phyloP scores from a whole-genome alignment of 2,113 vertebrate genomes.

The Coryphaenoides rupestris region DNA sequence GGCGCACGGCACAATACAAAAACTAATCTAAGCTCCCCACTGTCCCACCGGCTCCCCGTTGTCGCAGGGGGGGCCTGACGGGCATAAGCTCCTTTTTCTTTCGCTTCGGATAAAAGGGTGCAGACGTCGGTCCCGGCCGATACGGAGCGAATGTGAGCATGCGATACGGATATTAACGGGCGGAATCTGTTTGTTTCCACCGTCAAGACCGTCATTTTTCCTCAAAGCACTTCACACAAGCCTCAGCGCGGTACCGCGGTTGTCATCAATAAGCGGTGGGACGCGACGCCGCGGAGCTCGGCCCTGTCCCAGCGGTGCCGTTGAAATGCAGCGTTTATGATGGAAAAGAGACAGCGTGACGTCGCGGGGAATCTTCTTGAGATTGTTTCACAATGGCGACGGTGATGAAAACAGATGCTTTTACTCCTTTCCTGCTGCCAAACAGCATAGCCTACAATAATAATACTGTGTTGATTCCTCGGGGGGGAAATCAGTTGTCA shows the following conservation, averaged over 20 bases:
- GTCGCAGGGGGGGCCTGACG: conserved; percentile 46
- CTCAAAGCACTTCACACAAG: not conserved
- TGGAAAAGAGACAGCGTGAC: not conserved
- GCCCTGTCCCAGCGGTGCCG: too few relatives aligned
- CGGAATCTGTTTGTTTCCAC: conserved; percentile 34
- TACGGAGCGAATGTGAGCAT: conserved; percentile 41
- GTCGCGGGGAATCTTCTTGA: conserved; percentile 10
- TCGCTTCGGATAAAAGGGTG: conserved; percentile 36
- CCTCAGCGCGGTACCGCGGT: too few relatives aligned
- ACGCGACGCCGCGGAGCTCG: too few relatives aligned
- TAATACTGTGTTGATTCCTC: not conserved
- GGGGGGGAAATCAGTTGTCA: too few relatives aligned
- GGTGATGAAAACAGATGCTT: too few relatives aligned
- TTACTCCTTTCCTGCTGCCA: too few relatives aligned
- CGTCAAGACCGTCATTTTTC: conserved; percentile 27
- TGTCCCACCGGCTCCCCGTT: conserved; percentile 36
- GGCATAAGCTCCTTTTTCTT: conserved; percentile 51
- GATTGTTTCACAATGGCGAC: not conserved
- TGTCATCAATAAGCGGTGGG: too few relatives aligned
- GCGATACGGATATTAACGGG: conserved; percentile 48
- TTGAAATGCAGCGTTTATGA: not conserved
- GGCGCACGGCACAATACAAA: conserved; percentile 46
- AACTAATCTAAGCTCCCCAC: conserved; percentile 17
- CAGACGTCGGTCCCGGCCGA: conserved; percentile 57
- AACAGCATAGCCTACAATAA: not conserved